Conservation (phyloP, 92 coral and sea anemone genomes). For the Phenganax subtilis region DNA sequence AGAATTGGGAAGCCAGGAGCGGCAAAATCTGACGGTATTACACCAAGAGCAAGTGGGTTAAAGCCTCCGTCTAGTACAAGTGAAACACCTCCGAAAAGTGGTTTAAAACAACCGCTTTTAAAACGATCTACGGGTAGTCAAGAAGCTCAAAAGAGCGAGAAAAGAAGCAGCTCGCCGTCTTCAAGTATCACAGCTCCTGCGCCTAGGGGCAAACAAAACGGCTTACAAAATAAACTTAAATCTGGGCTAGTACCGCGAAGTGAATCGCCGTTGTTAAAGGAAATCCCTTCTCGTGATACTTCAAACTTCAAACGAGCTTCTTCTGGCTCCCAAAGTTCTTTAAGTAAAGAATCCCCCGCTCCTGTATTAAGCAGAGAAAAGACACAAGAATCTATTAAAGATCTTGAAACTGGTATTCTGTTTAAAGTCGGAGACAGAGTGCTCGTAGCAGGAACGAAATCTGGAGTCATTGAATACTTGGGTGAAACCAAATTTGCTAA, state of each 20-base stretch:
- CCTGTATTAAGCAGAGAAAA: conserved; percentile 21
- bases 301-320: conserved; percentile 14
- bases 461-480: conserved; percentile 85
- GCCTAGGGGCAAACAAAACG: conserved; percentile 30
- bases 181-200: neutral
- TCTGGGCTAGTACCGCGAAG: neutral
- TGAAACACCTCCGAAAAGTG: conserved; percentile 34
- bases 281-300: neutral
- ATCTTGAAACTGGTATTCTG: conserved; percentile 32
- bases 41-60: conserved; percentile 25
- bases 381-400: conserved; percentile 39
- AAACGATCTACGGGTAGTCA: conserved; percentile 9
- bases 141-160: conserved; percentile 22
- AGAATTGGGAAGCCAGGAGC: conserved; percentile 14
- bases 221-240: conserved; percentile 28
- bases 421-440: conserved; percentile 94
- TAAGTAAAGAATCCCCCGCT: conserved; percentile 12
- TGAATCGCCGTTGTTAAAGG: neutral
- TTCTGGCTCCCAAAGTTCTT: conserved; percentile 10
- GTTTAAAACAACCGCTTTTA: conserved; percentile 22
- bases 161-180: conserved; percentile 4
- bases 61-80: conserved; percentile 23
- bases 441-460: conserved; percentile 75
- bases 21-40: conserved; percentile 18
- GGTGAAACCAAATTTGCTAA: conserved; percentile 97